phyloP scores from a whole-genome alignment of 2,113 vertebrate genomes.

The Rhynchomys soricoides region DNA sequence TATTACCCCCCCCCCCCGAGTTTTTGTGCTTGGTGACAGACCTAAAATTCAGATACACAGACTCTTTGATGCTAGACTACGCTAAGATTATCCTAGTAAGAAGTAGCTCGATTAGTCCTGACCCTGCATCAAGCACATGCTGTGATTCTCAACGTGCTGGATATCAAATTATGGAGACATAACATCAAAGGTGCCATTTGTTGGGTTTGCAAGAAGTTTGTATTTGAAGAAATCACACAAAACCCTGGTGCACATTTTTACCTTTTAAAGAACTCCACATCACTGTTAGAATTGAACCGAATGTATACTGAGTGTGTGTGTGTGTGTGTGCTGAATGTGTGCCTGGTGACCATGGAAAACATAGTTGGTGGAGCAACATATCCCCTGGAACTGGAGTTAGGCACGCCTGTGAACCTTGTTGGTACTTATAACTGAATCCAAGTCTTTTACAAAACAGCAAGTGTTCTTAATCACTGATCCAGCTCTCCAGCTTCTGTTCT shows the following conservation, averaged over 20 bases:
- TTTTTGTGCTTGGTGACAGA: neutral
- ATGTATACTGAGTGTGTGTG: neutral
- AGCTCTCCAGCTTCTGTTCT: neutral
- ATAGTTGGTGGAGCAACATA: neutral
- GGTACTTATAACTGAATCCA: neutral
- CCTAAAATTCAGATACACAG: neutral
- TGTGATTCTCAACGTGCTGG: neutral
- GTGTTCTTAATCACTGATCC: neutral
- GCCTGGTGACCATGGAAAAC: neutral
- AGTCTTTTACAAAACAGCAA: neutral
- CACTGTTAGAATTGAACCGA: neutral
- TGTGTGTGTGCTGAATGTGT: neutral
- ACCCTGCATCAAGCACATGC: neutral
- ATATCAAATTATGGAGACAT: neutral
- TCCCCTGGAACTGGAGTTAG: no score
- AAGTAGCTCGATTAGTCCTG: neutral
- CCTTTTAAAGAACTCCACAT: neutral
- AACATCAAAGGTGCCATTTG: neutral
- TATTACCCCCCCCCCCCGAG: neutral
- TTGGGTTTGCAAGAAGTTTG: neutral
- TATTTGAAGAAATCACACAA: slow-evolving; percentile 2
- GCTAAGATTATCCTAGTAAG: neutral
- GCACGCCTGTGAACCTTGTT: no score
- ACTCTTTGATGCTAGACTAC: neutral
- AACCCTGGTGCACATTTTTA: neutral